These are phyloP conservation scores for Fundulus diaphanus DNA, from an alignment of 2,797 vertebrate genomes.

Conservation along the genomic window DNA sequence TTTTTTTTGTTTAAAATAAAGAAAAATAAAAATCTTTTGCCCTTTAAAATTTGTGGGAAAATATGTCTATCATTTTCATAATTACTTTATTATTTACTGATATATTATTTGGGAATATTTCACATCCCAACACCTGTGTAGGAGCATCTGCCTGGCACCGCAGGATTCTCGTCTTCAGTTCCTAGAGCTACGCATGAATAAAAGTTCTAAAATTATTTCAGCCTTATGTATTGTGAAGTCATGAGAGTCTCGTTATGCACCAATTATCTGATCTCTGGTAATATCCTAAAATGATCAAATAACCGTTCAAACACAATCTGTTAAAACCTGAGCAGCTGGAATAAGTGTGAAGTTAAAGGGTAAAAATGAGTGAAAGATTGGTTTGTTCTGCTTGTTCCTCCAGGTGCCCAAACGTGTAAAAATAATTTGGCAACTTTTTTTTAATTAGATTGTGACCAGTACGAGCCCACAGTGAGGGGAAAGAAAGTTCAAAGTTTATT, in stretches of 20 bases:
- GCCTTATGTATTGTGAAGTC: not conserved
- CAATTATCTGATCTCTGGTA: not conserved
- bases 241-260: not conserved
- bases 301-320: not conserved
- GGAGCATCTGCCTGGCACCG: too few relatives aligned
- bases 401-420: slow-evolving; percentile 5
- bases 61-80: not conserved
- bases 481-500: not conserved
- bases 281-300: not conserved
- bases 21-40: not conserved
- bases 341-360: slow-evolving; percentile 1
- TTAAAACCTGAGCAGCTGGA: slow-evolving; percentile 5
- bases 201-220: not conserved
- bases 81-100: slow-evolving; percentile 18
- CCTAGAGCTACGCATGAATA: not conserved
- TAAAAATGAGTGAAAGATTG: not conserved
- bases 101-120: slow-evolving; percentile 2
- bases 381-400: not conserved
- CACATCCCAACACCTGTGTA: not conserved
- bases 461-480: not conserved
- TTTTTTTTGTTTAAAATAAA: not conserved
- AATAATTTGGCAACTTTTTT: not conserved
- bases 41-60: not conserved
- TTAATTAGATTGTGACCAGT: not conserved
- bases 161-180: not conserved